Percentiles rank a stretch among this genome's conserved stretches.
phyloP scores from a whole-genome alignment of 2,113 vertebrate genomes.

The Anser cygnoides region DNA sequence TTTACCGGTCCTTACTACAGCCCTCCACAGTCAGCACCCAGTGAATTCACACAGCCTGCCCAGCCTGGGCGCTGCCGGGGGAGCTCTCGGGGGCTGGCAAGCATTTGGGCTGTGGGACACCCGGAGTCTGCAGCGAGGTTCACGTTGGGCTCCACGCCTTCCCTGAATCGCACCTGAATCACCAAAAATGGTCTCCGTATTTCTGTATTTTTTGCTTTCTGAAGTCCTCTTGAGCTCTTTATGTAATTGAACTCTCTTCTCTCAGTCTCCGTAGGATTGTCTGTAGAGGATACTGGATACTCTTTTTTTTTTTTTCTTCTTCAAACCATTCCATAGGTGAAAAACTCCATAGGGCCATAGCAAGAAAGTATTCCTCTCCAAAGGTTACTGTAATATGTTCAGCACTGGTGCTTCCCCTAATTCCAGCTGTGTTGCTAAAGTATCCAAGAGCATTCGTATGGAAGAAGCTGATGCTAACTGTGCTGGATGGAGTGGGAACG shows the following conservation, averaged over 20 bases:
- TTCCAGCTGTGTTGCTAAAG: neutral
- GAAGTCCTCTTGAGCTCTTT: neutral
- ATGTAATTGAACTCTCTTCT: neutral
- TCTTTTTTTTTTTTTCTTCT: neutral
- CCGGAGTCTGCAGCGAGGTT: neutral
- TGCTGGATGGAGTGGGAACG: neutral
- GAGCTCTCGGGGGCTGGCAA: neutral
- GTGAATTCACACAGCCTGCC: neutral
- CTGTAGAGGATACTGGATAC: neutral
- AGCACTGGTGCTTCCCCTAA: neutral
- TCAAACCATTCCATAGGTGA: neutral
- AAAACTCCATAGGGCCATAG: neutral
- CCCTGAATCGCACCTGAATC: neutral
- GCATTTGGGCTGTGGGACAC: neutral
- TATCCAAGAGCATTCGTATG: neutral
- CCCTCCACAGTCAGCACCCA: neutral
- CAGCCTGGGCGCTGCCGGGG: neutral
- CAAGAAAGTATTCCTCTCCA: neutral
- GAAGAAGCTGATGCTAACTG: neutral
- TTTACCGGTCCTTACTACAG: neutral
- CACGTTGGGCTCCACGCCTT: neutral
- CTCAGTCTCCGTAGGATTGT: neutral
- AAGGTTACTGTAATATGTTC: neutral
- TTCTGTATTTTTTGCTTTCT: neutral
- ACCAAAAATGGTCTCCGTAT: neutral